Conservation (phyloP, 2,113 vertebrate genomes). For the Camarhynchus parvulus region DNA sequence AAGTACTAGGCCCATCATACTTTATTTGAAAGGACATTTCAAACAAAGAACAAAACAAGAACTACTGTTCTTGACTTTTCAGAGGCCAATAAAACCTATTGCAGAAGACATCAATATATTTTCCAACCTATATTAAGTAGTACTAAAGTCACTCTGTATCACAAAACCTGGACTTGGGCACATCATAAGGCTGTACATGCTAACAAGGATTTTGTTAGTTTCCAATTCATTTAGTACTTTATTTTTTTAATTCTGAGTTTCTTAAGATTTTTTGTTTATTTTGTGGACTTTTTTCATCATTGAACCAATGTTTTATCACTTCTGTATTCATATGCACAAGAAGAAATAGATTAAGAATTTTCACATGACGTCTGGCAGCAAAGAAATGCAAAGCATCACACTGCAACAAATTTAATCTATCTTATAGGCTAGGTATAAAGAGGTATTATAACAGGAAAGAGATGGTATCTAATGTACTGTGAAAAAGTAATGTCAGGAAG, state of each 20-base stretch:
- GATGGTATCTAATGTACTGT: slow-evolving; percentile 1
- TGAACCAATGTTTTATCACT: not conserved
- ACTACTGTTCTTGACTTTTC: not conserved
- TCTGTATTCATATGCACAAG: not conserved
- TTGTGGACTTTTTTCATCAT: not conserved
- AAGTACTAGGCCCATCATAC: not conserved
- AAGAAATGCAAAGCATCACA: slow-evolving; percentile 30
- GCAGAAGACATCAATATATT: not conserved
- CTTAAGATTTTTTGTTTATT: not conserved
- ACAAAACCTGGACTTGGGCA: not conserved
- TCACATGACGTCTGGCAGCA: not conserved
- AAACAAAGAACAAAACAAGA: not conserved
- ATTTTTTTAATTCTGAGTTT: not conserved
- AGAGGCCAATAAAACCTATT: not conserved
- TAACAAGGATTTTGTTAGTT: not conserved
- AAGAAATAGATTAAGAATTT: not conserved
- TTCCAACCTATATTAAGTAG: not conserved
- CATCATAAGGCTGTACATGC: not conserved
- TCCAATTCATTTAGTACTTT: not conserved
- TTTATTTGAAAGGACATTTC: not conserved
- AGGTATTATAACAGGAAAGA: not conserved
- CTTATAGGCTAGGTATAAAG: slow-evolving; percentile 11
- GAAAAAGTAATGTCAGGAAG: slow-evolving; percentile 13
- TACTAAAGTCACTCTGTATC: fast-evolving
- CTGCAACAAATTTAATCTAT: slow-evolving; percentile 13